Evolutionary conservation across 2,113 vertebrate species (phyloP), one percentile per base, ranked within the genome.

Genomic region (Emydocephalus ijimae): DNA sequence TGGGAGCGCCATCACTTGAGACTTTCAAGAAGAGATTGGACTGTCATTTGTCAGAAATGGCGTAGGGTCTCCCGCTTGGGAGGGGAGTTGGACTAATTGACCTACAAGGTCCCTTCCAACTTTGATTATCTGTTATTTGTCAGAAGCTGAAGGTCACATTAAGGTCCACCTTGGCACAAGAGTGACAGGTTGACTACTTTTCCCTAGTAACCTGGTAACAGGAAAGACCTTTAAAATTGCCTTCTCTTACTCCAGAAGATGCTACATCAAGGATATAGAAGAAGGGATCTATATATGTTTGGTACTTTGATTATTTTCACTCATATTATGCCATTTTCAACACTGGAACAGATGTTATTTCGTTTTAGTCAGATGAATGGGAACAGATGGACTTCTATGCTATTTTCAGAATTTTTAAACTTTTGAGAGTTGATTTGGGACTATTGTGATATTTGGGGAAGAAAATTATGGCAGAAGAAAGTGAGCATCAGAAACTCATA

Each of bases 381-480:
- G 54, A 87, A 87, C 90, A 91, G 55, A 91, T 91, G 81, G 86
- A 91, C 2, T 85, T 86, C 26, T 50, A 4, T 34, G 85, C 85
- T 87, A 87, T 91, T 87, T 87, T 87, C 91, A 61, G 91, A 91
- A 61, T 85, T 50, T 87, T 29, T 10, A 91, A 85, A 87, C 43
- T 57, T 26, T 91, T 88, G 59, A 87, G 57, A 92, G 21, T 61
- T 92, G 59, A 88, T 91, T 87, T 91, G 81, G 55, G 24, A 48
- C 43, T 59, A 43, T 21, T 48, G 29, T 59, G 24, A 59, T 86
- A 29, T 15, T 87, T 43, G 56, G 55, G 43, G 24, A 81, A 81
- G 8, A 59, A 87, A 59, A n/a, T 12, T 56, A 59, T 59, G 55
- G 48, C 26, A 43, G 59, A 50, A 54, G 1, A 5, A 86, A 29